phyloP scores from a whole-genome alignment of 2,888 invertebrate species.

The Scotopteryx bipunctaria region DNA sequence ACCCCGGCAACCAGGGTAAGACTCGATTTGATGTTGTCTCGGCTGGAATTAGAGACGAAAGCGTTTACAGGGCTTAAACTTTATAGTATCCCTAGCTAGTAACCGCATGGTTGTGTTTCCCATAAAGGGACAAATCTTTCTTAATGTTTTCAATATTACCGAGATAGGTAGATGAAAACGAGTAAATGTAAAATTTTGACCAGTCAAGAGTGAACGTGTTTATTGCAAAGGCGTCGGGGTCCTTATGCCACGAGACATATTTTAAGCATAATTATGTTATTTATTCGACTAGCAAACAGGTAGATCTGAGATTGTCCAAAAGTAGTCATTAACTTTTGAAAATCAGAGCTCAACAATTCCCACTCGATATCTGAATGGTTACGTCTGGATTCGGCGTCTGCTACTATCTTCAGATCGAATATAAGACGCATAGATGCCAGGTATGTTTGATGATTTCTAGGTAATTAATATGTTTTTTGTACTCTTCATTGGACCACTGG shows the following conservation, averaged over 20 bases:
- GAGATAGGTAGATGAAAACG: conserved; percentile 9
- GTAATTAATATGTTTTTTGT: conserved; percentile 7
- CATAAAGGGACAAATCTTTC: conserved; percentile 9
- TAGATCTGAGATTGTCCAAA: background rate
- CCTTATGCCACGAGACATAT: conserved; percentile 4
- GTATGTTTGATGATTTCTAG: conserved; percentile 4
- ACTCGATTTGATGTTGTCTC: conserved; percentile 1
- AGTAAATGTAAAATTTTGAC: conserved; percentile 4
- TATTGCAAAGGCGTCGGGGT: conserved; percentile 7
- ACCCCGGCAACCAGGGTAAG: conserved; percentile 4
- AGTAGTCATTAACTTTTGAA: background rate
- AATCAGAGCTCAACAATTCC: background rate
- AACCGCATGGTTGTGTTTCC: background rate
- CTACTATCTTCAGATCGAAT: conserved; percentile 1
- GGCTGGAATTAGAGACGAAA: conserved; percentile 8
- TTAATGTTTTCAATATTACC: conserved; percentile 5
- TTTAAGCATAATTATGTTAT: background rate
- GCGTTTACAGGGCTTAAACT: conserved; percentile 3
- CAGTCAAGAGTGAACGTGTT: conserved; percentile 9
- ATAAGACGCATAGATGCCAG: conserved; percentile 5
- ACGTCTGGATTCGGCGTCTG: conserved; percentile 5
- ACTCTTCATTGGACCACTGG: conserved; percentile 5
- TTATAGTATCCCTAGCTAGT: conserved; percentile 1
- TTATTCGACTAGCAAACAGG: background rate
- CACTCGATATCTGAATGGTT: conserved; percentile 2